phyloP scores from a whole-genome alignment of 2,888 invertebrate species.

The Synanthedon formicaeformis region DNA sequence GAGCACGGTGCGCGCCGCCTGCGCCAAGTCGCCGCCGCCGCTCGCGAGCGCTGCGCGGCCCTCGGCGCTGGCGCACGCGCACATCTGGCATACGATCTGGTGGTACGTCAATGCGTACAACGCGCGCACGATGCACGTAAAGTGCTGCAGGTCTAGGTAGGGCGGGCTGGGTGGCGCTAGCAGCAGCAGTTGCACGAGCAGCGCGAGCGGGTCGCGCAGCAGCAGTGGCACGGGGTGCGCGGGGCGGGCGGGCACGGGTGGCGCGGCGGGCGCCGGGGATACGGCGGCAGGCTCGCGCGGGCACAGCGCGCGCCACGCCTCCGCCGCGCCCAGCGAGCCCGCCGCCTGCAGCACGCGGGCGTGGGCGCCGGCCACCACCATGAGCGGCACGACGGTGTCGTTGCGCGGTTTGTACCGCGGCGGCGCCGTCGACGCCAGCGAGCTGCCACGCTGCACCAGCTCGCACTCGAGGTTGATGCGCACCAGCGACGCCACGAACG shows the following conservation, averaged over 20 bases:
- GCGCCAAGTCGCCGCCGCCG: constrained; percentile 16
- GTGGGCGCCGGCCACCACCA: constrained; percentile 90
- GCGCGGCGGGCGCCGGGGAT: neutral
- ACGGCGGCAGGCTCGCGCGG: constrained; percentile 11
- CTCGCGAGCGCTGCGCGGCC: constrained; percentile 69
- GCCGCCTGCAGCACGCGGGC: constrained; percentile 75
- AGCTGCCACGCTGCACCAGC: constrained; percentile 89
- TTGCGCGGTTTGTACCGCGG: constrained; percentile 80
- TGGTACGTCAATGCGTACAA: constrained; percentile 91
- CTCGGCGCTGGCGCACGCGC: constrained; percentile 74
- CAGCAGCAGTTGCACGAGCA: constrained; percentile 88
- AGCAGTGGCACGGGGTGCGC: constrained; percentile 78
- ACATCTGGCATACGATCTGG: constrained; percentile 86
- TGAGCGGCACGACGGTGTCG: constrained; percentile 86
- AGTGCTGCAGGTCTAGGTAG: constrained; percentile 82
- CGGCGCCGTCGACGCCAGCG: constrained; percentile 64
- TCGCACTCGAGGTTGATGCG: constrained; percentile 94
- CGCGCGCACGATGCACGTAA: constrained; percentile 87
- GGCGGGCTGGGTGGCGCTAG: constrained; percentile 84
- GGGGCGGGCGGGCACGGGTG: constrained; percentile 69
- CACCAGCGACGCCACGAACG: constrained; percentile 90
- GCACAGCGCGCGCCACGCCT: constrained; percentile 26
- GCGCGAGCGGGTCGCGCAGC: constrained; percentile 86
- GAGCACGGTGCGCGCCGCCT: constrained; percentile 35
- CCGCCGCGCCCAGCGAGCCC: constrained; percentile 9